Percentiles rank a stretch among this genome's conserved stretches.
Evolutionary conservation across 2,888 invertebrate genomes (phyloP).

Genomic region (Tetropium fuscum): DNA sequence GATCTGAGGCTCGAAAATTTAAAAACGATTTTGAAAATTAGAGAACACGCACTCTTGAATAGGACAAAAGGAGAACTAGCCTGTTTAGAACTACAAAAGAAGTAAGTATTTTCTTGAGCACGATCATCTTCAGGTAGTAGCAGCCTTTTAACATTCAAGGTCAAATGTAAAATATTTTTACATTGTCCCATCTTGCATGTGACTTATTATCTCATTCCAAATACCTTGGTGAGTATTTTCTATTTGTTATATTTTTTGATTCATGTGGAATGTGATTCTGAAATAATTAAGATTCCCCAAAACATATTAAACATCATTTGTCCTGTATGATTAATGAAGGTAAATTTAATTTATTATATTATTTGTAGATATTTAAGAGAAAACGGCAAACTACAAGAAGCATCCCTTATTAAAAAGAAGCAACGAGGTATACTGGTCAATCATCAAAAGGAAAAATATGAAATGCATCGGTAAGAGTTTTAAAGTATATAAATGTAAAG

Average conservation of each 20-base stretch:
- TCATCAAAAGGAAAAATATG: slow-evolving; percentile 76
- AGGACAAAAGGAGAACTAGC: slow-evolving; percentile 75
- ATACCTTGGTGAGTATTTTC: too few species aligned
- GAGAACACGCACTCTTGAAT: slow-evolving; percentile 76
- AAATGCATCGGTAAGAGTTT: slow-evolving; percentile 71
- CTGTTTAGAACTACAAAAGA: slow-evolving; percentile 76
- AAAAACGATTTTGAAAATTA: slow-evolving; percentile 73
- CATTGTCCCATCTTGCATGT: too few species aligned
- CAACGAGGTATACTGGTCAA: slow-evolving; percentile 75
- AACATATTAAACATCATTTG: too few species aligned
- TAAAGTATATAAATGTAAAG: too few species aligned
- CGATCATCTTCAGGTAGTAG: too few species aligned
- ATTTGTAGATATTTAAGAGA: slow-evolving; percentile 68
- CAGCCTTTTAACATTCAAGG: too few species aligned
- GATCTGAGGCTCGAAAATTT: slow-evolving; percentile 75
- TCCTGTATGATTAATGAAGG: too few species aligned
- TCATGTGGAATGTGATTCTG: too few species aligned
- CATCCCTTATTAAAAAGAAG: slow-evolving; percentile 74
- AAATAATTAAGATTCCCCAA: too few species aligned
- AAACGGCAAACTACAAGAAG: slow-evolving; percentile 70
- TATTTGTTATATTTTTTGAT: too few species aligned
- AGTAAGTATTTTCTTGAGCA: slow-evolving; percentile 47
- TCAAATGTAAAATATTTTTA: too few species aligned
- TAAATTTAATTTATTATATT: slow-evolving; percentile 34
- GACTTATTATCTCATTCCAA: too few species aligned